Evolutionary conservation across 1,140 invertebrate genomes (phyloP).

Genomic region (Forficula auricularia): DNA sequence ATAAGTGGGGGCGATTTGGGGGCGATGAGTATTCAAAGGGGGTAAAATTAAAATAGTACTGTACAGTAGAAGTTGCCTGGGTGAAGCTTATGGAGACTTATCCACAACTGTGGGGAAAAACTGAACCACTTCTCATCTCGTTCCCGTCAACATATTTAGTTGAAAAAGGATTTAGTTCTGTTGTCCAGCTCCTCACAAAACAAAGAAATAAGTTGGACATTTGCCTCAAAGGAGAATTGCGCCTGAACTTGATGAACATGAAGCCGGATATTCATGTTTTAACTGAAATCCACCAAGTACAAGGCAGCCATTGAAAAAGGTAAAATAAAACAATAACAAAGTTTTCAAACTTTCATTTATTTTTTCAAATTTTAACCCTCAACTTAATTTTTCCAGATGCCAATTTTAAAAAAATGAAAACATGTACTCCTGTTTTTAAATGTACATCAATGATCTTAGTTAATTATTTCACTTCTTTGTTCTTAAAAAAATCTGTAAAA

Average conservation of each 20-base stretch:
- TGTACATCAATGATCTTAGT: constrained; percentile 3
- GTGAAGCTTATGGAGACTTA: too few relatives aligned
- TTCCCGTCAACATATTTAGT: too few relatives aligned
- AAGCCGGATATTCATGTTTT: constrained; percentile 3
- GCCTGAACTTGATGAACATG: constrained; percentile 2
- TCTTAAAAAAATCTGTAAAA: constrained; percentile 3
- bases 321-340: constrained; percentile 2
- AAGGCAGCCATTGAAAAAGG: constrained; percentile 1
- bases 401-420: constrained; percentile 4
- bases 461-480: constrained; percentile 1
- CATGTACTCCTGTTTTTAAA: constrained; percentile 3
- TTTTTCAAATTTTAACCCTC: neutral
- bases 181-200: too few relatives aligned
- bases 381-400: constrained; percentile 3
- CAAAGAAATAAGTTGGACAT: constrained; percentile 1
- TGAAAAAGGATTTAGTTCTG: too few relatives aligned
- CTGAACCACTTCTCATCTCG: too few relatives aligned
- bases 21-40: too few relatives aligned
- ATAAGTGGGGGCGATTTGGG: too few relatives aligned
- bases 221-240: constrained; percentile 3
- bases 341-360: constrained; percentile 4
- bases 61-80: too few relatives aligned
- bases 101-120: too few relatives aligned
- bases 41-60: too few relatives aligned
- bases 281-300: constrained; percentile 2